A percentile compares a stretch with the other conserved stretches of the same genome.
phyloP scores from a whole-genome alignment of 2,888 invertebrate species.

The Plagiodera versicolora region DNA sequence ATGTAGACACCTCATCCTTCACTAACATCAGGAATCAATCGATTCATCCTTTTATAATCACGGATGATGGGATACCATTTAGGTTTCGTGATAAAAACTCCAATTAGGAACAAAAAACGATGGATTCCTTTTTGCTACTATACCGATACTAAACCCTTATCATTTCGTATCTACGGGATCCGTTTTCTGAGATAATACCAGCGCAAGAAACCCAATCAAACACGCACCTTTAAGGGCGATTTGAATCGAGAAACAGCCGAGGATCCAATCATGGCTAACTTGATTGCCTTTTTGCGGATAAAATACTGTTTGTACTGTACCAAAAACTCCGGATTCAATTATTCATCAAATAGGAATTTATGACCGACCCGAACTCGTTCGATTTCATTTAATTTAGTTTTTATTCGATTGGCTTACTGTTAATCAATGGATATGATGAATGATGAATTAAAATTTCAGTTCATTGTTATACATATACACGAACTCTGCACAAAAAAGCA shows the following conservation, averaged over 20 bases:
- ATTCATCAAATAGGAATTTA: slow-evolving; percentile 29
- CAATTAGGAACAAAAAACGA: too few relatives aligned
- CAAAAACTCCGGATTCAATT: slow-evolving; percentile 24
- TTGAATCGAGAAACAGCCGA: background rate
- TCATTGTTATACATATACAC: too few relatives aligned
- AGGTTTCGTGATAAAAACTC: too few relatives aligned
- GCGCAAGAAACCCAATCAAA: background rate
- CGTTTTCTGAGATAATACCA: background rate
- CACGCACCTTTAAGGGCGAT: background rate
- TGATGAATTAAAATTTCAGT: slow-evolving; percentile 9
- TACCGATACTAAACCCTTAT: too few relatives aligned
- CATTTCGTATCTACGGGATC: too few relatives aligned
- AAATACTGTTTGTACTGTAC: background rate
- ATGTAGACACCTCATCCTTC: too few relatives aligned
- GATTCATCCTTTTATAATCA: too few relatives aligned
- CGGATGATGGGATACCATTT: too few relatives aligned
- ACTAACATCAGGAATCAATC: too few relatives aligned
- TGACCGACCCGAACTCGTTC: slow-evolving; percentile 22
- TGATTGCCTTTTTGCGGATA: slow-evolving; percentile 9
- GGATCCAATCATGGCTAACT: slow-evolving; percentile 1
- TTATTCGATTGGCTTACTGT: background rate
- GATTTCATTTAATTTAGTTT: slow-evolving; percentile 28
- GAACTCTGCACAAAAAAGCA: too few relatives aligned
- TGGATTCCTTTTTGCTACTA: too few relatives aligned
- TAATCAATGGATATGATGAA: slow-evolving; percentile 16